Evolutionary conservation across 2,888 invertebrate species (phyloP).

Genomic region (Polylopha cassiicola): DNA sequence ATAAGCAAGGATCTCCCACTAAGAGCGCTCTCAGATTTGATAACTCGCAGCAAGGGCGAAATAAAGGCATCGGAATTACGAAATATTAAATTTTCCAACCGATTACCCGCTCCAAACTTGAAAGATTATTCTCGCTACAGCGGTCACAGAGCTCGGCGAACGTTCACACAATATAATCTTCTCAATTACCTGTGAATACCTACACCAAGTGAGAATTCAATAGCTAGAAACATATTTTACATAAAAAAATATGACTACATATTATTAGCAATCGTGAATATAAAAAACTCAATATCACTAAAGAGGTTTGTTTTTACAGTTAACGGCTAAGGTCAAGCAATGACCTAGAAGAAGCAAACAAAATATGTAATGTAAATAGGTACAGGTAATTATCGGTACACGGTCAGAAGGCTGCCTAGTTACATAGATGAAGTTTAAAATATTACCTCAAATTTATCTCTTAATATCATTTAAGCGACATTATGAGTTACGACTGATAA

Average conservation of each 20-base stretch:
- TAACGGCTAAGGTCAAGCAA: constrained; percentile 10
- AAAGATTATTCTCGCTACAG: constrained; percentile 38
- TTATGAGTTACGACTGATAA: no score
- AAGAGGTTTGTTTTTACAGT: constrained; percentile 6
- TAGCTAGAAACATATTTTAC: no score
- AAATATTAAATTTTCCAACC: constrained; percentile 41
- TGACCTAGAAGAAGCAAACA: constrained; percentile 8
- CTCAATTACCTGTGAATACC: constrained; percentile 16
- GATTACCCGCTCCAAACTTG: constrained; percentile 38
- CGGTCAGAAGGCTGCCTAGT: constrained; percentile 6
- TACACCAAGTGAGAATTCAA: constrained; percentile 6
- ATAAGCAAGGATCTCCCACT: constrained; percentile 23
- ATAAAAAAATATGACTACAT: no score
- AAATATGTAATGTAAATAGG: constrained; percentile 13
- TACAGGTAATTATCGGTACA: constrained; percentile 7
- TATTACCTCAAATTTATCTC: no score
- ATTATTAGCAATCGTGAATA: no score
- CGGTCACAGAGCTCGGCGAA: constrained; percentile 23
- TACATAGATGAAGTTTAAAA: no score
- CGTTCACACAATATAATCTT: constrained; percentile 16
- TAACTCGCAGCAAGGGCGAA: constrained; percentile 26
- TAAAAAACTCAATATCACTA: no score
- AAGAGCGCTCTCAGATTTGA: constrained; percentile 22
- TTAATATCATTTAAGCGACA: no score
- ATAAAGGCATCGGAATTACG: constrained; percentile 40